A percentile compares a stretch with the other conserved stretches of the same genome.
Conservation (phyloP, 2,888 invertebrate species). For the Dione vanillae region DNA sequence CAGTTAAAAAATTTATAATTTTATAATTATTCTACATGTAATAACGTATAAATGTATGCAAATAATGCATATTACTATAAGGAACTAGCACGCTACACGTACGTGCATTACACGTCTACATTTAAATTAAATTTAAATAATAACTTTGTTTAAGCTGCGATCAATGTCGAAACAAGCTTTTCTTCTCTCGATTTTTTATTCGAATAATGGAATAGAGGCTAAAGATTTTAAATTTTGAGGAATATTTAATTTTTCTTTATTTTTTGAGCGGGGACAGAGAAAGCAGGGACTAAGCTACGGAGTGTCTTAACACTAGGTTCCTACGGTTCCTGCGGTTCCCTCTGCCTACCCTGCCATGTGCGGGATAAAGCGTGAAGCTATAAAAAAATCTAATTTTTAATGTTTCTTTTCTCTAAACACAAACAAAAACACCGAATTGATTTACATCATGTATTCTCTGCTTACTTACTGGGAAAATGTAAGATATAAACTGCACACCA, state of each 20-base stretch:
- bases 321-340: no score
- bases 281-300: no score
- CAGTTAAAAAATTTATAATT: no score
- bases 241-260: no score
- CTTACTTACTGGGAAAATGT: neutral
- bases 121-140: neutral
- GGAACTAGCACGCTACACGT: neutral
- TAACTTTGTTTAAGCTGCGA: neutral
- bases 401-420: neutral
- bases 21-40: neutral
- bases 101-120: conserved; percentile 1
- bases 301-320: no score
- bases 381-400: no score
- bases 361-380: no score
- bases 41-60: neutral
- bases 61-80: neutral
- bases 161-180: neutral
- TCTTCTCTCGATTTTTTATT: no score
- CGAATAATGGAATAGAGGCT: no score
- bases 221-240: no score
- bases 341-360: no score
- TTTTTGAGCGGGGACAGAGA: no score
- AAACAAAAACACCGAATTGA: neutral
- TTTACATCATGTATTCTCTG: neutral
- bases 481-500: neutral